Evolutionary conservation across 2,113 vertebrate genomes (phyloP).

Genomic region (Cercocebus atys): DNA sequence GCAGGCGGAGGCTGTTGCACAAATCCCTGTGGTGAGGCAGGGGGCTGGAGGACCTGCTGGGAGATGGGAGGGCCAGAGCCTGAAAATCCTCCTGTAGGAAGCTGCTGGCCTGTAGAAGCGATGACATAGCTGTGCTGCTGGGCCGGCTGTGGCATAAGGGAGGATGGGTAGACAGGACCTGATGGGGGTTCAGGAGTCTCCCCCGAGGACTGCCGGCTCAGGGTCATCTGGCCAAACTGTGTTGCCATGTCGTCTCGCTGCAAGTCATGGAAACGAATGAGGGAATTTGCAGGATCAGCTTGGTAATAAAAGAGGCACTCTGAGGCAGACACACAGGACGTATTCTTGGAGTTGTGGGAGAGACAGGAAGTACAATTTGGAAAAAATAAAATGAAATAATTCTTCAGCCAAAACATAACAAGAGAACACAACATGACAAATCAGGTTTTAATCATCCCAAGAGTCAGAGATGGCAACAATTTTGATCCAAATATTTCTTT

Average conservation of each 20-base stretch:
- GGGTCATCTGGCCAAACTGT: conserved; percentile 90
- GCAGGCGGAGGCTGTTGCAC: conserved; percentile 88
- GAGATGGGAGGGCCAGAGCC: conserved; percentile 85
- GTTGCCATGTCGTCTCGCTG: conserved; percentile 92
- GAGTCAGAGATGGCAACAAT: background rate
- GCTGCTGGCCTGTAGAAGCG: conserved; percentile 85
- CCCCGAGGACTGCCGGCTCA: conserved; percentile 91
- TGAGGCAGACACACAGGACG: background rate
- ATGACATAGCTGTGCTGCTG: conserved; percentile 88
- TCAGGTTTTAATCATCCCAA: background rate
- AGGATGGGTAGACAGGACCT: conserved; percentile 83
- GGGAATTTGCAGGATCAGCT: background rate
- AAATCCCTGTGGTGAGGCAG: conserved; percentile 84
- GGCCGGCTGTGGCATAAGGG: conserved; percentile 84
- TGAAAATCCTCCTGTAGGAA: conserved; percentile 83
- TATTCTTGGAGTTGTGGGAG: background rate
- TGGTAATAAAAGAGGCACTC: background rate
- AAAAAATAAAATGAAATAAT: background rate
- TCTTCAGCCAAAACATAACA: background rate
- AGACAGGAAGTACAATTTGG: background rate
- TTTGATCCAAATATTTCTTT: background rate
- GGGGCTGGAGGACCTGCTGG: conserved; percentile 85
- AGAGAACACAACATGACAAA: background rate
- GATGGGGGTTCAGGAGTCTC: conserved; percentile 88
- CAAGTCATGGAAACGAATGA: conserved; percentile 19